phyloP scores from a whole-genome alignment of 2,797 vertebrate species.

The Chrysocyon brachyurus region DNA sequence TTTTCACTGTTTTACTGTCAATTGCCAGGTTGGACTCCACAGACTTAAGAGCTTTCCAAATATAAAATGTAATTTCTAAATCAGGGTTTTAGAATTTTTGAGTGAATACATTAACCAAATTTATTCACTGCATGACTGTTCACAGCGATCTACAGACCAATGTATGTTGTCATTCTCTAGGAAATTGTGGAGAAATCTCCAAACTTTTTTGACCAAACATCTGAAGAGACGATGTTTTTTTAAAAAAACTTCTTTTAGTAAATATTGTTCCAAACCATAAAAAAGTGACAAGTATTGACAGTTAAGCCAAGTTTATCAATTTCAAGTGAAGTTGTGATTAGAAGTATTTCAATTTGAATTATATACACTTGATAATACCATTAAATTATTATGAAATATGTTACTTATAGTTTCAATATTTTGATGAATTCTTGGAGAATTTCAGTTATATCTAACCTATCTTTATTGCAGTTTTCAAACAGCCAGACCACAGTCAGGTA shows the following conservation, averaged over 20 bases:
- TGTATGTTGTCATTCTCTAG: not conserved
- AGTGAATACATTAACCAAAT: not conserved
- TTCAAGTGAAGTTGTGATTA: not conserved
- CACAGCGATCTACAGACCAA: not conserved
- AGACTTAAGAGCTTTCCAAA: not conserved
- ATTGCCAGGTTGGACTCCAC: not conserved
- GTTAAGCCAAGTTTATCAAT: not conserved
- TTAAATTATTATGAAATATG: not conserved
- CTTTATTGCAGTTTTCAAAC: not conserved
- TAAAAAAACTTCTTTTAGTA: not conserved
- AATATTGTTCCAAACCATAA: not conserved
- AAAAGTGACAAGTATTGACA: not conserved
- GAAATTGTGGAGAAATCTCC: not conserved
- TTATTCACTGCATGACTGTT: not conserved
- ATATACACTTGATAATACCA: not conserved
- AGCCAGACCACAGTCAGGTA: not conserved
- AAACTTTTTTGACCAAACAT: not conserved
- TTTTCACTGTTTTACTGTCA: not conserved
- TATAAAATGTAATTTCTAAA: not conserved
- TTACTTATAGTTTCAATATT: not conserved
- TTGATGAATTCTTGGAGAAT: constrained; percentile 51
- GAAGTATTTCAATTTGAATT: constrained; percentile 7
- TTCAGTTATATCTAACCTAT: not conserved
- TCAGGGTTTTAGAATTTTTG: not conserved
- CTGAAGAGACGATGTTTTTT: not conserved